These are phyloP conservation scores for Sanderia malayensis DNA, from an alignment of 30 jellyfish, hydroid and myxozoan species.

Conservation along the genomic window DNA sequence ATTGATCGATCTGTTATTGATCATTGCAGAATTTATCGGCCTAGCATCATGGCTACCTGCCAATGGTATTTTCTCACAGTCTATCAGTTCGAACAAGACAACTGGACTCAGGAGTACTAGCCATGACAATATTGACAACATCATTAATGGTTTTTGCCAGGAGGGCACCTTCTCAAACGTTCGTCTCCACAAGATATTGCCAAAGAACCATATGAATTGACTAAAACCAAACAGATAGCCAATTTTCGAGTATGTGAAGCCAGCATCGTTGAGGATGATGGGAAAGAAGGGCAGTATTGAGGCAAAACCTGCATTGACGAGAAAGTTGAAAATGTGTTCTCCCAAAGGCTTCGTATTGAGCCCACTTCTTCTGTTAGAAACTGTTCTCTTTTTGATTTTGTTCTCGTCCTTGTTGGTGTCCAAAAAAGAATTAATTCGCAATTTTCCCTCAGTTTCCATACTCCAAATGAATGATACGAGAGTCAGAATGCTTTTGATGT, in stretches of 20 bases:
- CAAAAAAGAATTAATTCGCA: too few relatives aligned
- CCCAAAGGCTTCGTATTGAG: too few relatives aligned
- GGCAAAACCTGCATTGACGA: not conserved
- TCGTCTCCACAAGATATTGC: not conserved
- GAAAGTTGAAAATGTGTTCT: too few relatives aligned
- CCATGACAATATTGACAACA: conserved; percentile 3
- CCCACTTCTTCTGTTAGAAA: too few relatives aligned
- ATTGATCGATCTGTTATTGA: not conserved
- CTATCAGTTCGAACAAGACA: not conserved
- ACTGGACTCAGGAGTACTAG: conserved; percentile 2
- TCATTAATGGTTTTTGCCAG: not conserved
- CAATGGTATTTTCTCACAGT: too few relatives aligned
- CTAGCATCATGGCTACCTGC: not conserved
- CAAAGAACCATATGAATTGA: not conserved
- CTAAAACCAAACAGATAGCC: conserved; percentile 1
- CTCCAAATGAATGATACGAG: too few relatives aligned
- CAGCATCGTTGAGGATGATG: not conserved
- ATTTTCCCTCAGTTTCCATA: too few relatives aligned
- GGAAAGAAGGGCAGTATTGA: conserved; percentile 10
- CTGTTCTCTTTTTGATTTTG: too few relatives aligned
- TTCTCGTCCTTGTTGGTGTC: too few relatives aligned
- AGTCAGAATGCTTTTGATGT: too few relatives aligned
- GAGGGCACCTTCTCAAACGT: not conserved
- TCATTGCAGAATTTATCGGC: not conserved
- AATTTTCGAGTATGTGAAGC: not conserved